These are phyloP conservation scores for Gymnorhina tibicen DNA, from an alignment of 2,113 vertebrate species.

Conservation along the genomic window DNA sequence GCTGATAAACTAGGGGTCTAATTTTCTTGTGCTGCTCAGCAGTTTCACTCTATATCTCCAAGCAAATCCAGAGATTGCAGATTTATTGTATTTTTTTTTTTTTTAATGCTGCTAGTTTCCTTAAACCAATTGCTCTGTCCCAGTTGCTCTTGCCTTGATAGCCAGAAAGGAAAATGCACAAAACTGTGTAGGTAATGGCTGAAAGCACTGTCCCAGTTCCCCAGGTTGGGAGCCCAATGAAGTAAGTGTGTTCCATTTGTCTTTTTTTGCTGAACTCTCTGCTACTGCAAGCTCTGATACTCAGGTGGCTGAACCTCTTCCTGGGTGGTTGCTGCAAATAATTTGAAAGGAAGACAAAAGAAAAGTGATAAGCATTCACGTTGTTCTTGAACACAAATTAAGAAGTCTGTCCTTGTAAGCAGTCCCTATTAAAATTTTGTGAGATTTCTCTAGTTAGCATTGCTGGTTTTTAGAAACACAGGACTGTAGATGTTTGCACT, in stretches of 20 bases:
- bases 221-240: rapidly evolving
- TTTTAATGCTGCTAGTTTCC: rapidly evolving
- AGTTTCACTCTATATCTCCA: not conserved
- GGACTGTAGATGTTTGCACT: not conserved
- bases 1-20: not conserved
- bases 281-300: rapidly evolving
- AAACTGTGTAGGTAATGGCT: not conserved
- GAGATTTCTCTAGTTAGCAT: not conserved
- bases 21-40: not conserved
- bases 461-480: not conserved
- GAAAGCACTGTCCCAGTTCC: not conserved
- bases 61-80: not conserved
- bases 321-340: not conserved
- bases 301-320: not conserved
- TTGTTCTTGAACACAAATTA: not conserved
- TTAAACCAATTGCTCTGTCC: not conserved
- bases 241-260: rapidly evolving
- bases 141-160: not conserved
- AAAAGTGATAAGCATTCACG: rapidly evolving
- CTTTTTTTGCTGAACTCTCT: not conserved
- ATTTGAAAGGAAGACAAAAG: not conserved
- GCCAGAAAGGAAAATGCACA: not conserved
- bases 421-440: not conserved
- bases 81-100: not conserved
- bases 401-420: not conserved